These are phyloP conservation scores for Morone chrysops DNA, from an alignment of 2,113 vertebrate species.

Conservation along the genomic window DNA sequence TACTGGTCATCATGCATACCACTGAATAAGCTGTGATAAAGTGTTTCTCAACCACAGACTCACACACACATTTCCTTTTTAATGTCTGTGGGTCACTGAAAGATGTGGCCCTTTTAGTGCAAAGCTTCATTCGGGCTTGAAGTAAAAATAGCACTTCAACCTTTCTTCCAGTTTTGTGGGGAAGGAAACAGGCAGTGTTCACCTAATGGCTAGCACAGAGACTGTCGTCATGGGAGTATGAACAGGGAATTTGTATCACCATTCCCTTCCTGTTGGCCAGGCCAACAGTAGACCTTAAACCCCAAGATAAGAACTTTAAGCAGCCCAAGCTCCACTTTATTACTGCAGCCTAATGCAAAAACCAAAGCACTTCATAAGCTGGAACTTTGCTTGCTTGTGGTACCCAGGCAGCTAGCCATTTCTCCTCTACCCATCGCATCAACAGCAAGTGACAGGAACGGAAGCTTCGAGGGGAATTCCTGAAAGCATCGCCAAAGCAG, in stretches of 20 bases:
- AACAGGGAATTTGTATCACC: slow-evolving; percentile 73
- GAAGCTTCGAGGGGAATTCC: slow-evolving; percentile 61
- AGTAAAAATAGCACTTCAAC: slow-evolving; percentile 70
- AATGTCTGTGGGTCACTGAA: slow-evolving; percentile 61
- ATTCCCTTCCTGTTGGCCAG: slow-evolving; percentile 70
- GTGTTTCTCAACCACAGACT: slow-evolving; percentile 56
- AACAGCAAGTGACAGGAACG: slow-evolving; percentile 59
- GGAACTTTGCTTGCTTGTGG: slow-evolving; percentile 49
- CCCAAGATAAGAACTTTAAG: slow-evolving; percentile 73
- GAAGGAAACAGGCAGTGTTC: slow-evolving; percentile 75
- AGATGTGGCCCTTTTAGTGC: slow-evolving; percentile 54
- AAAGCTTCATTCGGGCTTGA: slow-evolving; percentile 37
- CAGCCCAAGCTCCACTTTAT: slow-evolving; percentile 50
- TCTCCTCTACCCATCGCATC: slow-evolving; percentile 44
- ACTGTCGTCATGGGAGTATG: slow-evolving; percentile 77
- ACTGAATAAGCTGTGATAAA: slow-evolving; percentile 67
- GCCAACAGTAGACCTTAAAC: slow-evolving; percentile 48
- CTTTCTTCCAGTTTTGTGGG: slow-evolving; percentile 70
- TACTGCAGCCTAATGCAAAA: slow-evolving; percentile 52
- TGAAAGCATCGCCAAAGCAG: slow-evolving; percentile 26
- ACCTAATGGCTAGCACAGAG: slow-evolving; percentile 65
- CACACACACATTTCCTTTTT: slow-evolving; percentile 56
- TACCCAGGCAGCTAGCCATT: slow-evolving; percentile 49
- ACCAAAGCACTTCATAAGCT: slow-evolving; percentile 44
- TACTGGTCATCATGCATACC: slow-evolving; percentile 41